Evolutionary conservation across 2,113 vertebrate genomes (phyloP), one percentile per base, ranked within the genome.

Genomic region (Amblyornis subalaris): DNA sequence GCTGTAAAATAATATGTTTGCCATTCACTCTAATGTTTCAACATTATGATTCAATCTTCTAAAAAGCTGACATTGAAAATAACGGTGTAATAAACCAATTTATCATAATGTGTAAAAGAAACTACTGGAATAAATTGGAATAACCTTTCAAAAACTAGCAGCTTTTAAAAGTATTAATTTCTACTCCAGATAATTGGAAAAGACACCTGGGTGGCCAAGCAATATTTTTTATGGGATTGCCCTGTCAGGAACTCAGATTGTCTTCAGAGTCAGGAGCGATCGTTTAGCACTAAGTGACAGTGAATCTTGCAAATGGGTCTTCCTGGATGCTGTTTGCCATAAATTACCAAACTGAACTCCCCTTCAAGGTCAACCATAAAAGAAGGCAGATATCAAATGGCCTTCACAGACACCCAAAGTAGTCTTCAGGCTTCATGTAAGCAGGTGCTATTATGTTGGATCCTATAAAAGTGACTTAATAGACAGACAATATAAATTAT

Each of bases 121-220:
- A 97, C 97, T 90, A 48, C 92, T 97, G 96, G 97, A 97, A 98
- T 98, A 98, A 98, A 98, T 98, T 98, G 97, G 97, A 98, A 98
- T 98, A 98, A 98, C 98, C 98, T 98, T 98, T 98, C 97, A 98
- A 98, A 98, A 98, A 98, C 97, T 97, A 98, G 97, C 98, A 98
- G 98, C 98, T 99, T 98, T 98, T 98, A 98, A 98, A 98, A 98
- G 98, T 98, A 98, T 98, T 98, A 98, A 98, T 98, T 98, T 98
- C 97, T 98, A 98, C 98, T 98, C 98, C 97, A 98, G 97, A 98
- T 98, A 98, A 99, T 98, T 99, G 98, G 97, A 99, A 98, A 98
- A 98, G 98, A 98, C 97, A 98, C 98, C 97, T 98, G 97, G 97
- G 98, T 89, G 95, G 97, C 96, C 96, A 96, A 97, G 98, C 97